Evolutionary conservation across 2,888 invertebrate genomes (phyloP).

Genomic region (Lobophora halterata): DNA sequence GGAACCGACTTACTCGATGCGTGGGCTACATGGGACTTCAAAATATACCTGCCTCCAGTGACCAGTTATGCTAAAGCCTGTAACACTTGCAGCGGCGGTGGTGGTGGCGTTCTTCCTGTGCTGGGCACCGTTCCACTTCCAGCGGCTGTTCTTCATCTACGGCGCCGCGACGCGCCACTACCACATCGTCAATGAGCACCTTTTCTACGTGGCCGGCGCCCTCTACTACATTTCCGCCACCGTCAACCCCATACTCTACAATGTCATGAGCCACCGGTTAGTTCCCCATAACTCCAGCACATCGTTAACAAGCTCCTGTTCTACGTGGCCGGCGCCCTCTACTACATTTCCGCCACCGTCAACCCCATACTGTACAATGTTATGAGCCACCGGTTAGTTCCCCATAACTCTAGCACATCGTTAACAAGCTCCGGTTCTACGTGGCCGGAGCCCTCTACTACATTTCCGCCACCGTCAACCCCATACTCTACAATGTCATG

Average conservation of each 20-base stretch:
- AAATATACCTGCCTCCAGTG: too few relatives aligned
- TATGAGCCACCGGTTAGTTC: slow-evolving; percentile 81
- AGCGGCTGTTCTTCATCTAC: slow-evolving; percentile 91
- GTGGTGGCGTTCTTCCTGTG: slow-evolving; percentile 96
- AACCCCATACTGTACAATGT: slow-evolving; percentile 94
- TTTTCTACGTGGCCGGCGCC: slow-evolving; percentile 89
- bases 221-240: slow-evolving; percentile 93
- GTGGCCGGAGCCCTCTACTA: slow-evolving; percentile 91
- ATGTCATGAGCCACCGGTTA: slow-evolving; percentile 85
- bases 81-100: slow-evolving; percentile 92
- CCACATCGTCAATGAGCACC: slow-evolving; percentile 87
- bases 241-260: slow-evolving; percentile 93
- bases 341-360: slow-evolving; percentile 91
- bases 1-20: too few relatives aligned
- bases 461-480: slow-evolving; percentile 92
- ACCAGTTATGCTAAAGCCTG: too few relatives aligned
- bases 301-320: slow-evolving; percentile 89
- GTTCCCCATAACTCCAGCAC: slow-evolving; percentile 72
- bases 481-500: slow-evolving; percentile 93
- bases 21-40: too few relatives aligned
- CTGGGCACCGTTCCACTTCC: slow-evolving; percentile 98
- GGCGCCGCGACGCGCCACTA: slow-evolving; percentile 82
- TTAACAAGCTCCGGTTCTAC: slow-evolving; percentile 90
- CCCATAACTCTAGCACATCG: slow-evolving; percentile 77
- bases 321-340: slow-evolving; percentile 89